Base-by-base conservation (phyloP, 2,888 invertebrate genomes). In the Acrobasis consociella region DNA sequence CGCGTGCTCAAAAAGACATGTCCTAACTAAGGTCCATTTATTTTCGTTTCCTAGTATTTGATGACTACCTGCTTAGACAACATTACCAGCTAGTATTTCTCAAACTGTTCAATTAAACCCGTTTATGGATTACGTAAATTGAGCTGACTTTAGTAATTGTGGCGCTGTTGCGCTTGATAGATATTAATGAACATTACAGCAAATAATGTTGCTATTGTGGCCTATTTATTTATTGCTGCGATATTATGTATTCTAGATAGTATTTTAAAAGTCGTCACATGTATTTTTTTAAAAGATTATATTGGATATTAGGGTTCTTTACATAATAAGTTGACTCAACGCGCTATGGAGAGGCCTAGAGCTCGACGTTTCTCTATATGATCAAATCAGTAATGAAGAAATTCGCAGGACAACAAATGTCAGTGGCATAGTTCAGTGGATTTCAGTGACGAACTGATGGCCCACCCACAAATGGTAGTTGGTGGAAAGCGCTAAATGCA, bases 1-100 rank as follows among this genome's bases (percentile, higher is more conserved):
- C 85, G 90, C 89, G 88, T 88, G 90, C 82, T 80, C 66, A 70
- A 72, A 72, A 52, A 55, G 55, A 79, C 77, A 78, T 75, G 75
- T 76, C 71, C 78, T 75, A 72, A 76, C 82, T 49, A n/a, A 69
- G 67, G 65, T 72, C 69, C 66, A 53, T 66, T 69, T 64, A 67
- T 64, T 62, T 37, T 52, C 65, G 64, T 65, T 69, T 70, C 69
- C 69, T 68, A 60, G 64, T 60, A 63, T 62, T 52, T 58, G 63
- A 62, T 60, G 66, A 49, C 64, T 63, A 62, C 65, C 62, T 63
- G 62, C 62, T 66, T 62, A 49, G 55, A 60, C 65, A 15, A 42
- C 60, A 60, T 60, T 60, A 60, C 60, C 51, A 60, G 51, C 50
- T 60, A 38, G 16, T 70, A 72, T 67, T 70, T 71, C 69, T 67